Evolutionary conservation across 2,113 vertebrate genomes (phyloP), one percentile per base, ranked within the genome.

Genomic region (Scatophagus argus): DNA sequence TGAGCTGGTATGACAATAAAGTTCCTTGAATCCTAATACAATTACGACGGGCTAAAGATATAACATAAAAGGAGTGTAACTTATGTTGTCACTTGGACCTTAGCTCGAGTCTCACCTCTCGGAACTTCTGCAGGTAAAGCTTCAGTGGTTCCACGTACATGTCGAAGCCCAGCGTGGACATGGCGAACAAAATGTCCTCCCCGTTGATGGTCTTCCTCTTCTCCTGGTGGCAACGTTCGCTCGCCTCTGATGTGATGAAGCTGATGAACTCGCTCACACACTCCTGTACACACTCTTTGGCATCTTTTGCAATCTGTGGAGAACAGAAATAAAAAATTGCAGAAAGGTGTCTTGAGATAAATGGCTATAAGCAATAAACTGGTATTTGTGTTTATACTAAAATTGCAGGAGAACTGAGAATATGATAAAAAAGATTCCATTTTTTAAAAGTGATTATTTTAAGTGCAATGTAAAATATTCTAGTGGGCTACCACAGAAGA

Each of bases 201-300:
- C 98, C 98, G 8, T 99, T 99, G 90, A 99, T 99, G 82, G 98
- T 99, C 92, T 99, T 99, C 74, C 98, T 95, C 90, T 99, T 99
- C 89, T 99, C 98, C 84, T 99, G 98, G 82, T 99, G 98, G 92
- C 98, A 99, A 65, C 98, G 93, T 83, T 99, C 98, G 25, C 97
- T 99, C 21, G 98, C 98, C 92, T 99, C 98, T 0, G 98, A 99
- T 0, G 98, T 99, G 90, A 99, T 99, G 85, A 99, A 99, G 91
- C 98, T 99, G 93, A 99, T 99, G 84, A 99, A 99, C 91, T 99
- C 98, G 64, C 98, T 99, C 16, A 99, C 98, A 39, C 98, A 99
- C 85, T 99, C 98, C 88, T 99, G 98, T 68, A 99, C 98, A 0
- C 98, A 99, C 83, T 99, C 98, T 87, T 99, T 99, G 72, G 98